These are phyloP conservation scores for Takifugu ocellatus DNA, from an alignment of 2,797 vertebrate genomes.

Conservation along the genomic window DNA sequence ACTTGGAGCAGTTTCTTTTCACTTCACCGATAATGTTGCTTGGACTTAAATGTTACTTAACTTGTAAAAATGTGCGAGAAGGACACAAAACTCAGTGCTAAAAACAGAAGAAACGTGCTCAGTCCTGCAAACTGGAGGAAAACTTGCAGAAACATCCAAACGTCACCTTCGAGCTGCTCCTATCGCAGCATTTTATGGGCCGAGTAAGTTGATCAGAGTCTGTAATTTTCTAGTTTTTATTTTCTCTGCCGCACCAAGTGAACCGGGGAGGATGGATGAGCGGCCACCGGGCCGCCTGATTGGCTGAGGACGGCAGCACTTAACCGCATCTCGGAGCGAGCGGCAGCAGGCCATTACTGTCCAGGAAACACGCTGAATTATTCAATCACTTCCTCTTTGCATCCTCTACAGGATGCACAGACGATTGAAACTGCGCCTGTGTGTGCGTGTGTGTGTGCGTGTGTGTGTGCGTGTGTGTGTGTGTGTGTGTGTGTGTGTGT, in stretches of 20 bases:
- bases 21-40: background rate
- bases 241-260: conserved; percentile 14
- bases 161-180: background rate
- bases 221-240: conserved; percentile 11
- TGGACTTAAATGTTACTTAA: no score
- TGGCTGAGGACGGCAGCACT: conserved; percentile 56
- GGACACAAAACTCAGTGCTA: no score
- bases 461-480: conserved; percentile 9
- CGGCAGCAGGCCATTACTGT: conserved; percentile 63
- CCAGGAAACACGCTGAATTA: conserved; percentile 74
- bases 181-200: background rate
- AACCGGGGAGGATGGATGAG: conserved; percentile 5
- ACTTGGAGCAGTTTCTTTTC: background rate
- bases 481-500: conserved; percentile 21
- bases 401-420: conserved; percentile 53
- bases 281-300: conserved; percentile 27
- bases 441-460: conserved; percentile 13
- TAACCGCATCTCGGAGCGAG: conserved; percentile 55
- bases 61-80: no score
- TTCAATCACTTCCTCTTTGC: conserved; percentile 68
- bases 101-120: background rate
- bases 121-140: no score
- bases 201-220: background rate
- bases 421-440: conserved; percentile 41
- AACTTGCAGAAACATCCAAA: background rate